A percentile compares a stretch with the other conserved stretches of the same genome.
Conservation (phyloP, 1,140 invertebrate genomes). For the Caerostris extrusa region DNA sequence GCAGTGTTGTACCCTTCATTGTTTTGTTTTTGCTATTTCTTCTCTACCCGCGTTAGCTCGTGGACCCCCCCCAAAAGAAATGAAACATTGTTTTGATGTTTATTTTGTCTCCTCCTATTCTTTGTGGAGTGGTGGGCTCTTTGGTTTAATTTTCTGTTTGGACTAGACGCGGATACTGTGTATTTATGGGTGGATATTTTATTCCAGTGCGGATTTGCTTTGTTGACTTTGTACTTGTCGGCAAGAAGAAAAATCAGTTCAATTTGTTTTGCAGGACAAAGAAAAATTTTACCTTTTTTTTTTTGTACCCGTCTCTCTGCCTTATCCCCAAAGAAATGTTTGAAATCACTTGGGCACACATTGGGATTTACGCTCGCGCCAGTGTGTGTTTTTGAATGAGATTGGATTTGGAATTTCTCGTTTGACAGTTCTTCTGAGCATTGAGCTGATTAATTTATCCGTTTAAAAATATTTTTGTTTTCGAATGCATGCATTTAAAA, state of each 20-base stretch:
- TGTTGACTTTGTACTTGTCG: constrained; percentile 53
- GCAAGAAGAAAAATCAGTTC: constrained; percentile 33
- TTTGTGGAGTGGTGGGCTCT: neutral
- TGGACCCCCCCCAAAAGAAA: constrained; percentile 13
- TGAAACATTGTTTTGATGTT: constrained; percentile 53
- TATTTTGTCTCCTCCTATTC: neutral
- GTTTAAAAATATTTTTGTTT: too few relatives aligned
- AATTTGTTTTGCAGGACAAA: constrained; percentile 34
- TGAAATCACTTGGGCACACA: constrained; percentile 12
- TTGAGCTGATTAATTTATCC: neutral
- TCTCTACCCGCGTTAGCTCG: neutral
- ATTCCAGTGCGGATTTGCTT: constrained; percentile 27
- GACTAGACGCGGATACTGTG: constrained; percentile 26
- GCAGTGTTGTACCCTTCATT: constrained; percentile 16
- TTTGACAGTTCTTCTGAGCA: neutral
- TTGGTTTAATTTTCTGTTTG: constrained; percentile 57
- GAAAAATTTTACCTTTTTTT: neutral
- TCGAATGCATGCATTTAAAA: too few relatives aligned
- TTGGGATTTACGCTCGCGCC: neutral
- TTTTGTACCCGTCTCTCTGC: neutral
- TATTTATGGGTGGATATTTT: constrained; percentile 33
- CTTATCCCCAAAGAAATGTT: neutral
- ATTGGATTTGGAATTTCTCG: neutral
- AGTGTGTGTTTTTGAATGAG: neutral
- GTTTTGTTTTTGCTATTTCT: constrained; percentile 34